Evolutionary conservation across 2,888 invertebrate genomes (phyloP).

Genomic region (Diogma glabrata): DNA sequence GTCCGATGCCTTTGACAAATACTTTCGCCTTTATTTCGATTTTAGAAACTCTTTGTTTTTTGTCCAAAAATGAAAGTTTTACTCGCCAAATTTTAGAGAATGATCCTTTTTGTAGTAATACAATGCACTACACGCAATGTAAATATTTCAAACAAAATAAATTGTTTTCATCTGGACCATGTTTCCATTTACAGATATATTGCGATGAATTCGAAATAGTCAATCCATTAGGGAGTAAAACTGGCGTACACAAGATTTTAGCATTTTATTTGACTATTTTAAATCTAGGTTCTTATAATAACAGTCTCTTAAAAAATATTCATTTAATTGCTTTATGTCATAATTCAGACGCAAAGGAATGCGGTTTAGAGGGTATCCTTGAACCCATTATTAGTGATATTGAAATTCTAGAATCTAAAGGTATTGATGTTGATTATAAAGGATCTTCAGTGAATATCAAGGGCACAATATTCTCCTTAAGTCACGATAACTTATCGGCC

Average conservation of each 20-base stretch:
- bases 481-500: neutral
- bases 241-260: slow-evolving; percentile 19
- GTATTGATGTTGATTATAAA: slow-evolving; percentile 6
- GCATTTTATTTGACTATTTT: slow-evolving; percentile 18
- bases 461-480: too few relatives aligned
- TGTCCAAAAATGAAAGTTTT: neutral
- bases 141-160: slow-evolving; percentile 2
- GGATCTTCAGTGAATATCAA: neutral
- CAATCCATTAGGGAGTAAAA: slow-evolving; percentile 20
- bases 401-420: slow-evolving; percentile 16
- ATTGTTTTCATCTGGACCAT: slow-evolving; percentile 2
- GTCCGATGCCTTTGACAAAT: neutral
- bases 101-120: neutral
- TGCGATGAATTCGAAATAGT: slow-evolving; percentile 19
- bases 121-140: neutral
- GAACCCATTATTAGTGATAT: slow-evolving; percentile 16
- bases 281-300: slow-evolving; percentile 15
- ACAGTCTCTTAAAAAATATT: slow-evolving; percentile 14
- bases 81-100: neutral
- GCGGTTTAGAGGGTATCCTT: slow-evolving; percentile 11
- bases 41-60: neutral
- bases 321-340: slow-evolving; percentile 13
- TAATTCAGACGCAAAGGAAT: neutral
- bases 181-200: slow-evolving; percentile 17
- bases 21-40: neutral